phyloP scores from a whole-genome alignment of 2,113 vertebrate genomes.

The Myiozetetes cayanensis region DNA sequence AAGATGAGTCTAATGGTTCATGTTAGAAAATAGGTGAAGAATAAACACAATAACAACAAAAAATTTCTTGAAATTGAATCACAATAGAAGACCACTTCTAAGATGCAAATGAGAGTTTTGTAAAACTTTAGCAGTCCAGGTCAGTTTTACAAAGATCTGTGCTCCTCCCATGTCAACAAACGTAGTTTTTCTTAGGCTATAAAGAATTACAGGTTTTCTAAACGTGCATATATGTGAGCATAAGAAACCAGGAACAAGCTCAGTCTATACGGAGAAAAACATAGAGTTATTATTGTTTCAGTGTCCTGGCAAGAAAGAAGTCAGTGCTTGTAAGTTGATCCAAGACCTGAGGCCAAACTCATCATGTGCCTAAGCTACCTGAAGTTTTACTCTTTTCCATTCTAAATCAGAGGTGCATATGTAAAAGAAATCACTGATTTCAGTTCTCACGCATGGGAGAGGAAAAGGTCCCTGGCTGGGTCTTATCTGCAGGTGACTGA shows the following conservation, averaged over 20 bases:
- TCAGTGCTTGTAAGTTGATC: background rate
- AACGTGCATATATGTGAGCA: fast-evolving
- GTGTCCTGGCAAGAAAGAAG: background rate
- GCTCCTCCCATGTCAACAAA: background rate
- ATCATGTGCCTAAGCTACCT: background rate
- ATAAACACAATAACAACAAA: background rate
- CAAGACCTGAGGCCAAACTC: background rate
- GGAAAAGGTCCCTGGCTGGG: background rate
- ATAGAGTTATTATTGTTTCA: background rate
- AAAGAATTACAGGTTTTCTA: background rate
- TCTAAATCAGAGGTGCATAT: background rate
- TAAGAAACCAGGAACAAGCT: background rate
- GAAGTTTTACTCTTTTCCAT: background rate
- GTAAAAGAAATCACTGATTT: background rate
- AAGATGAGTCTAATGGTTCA: background rate
- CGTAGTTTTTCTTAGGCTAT: background rate
- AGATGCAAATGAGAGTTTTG: background rate
- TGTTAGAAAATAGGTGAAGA: background rate
- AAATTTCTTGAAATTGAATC: background rate
- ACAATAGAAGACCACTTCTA: background rate
- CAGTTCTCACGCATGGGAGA: background rate
- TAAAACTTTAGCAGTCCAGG: background rate
- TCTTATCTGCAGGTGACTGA: background rate
- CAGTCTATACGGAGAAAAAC: background rate
- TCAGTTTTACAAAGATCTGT: background rate